Evolutionary conservation across 1,140 invertebrate genomes (phyloP), one percentile per base, ranked within the genome.

Genomic region (Aphis craccivora): DNA sequence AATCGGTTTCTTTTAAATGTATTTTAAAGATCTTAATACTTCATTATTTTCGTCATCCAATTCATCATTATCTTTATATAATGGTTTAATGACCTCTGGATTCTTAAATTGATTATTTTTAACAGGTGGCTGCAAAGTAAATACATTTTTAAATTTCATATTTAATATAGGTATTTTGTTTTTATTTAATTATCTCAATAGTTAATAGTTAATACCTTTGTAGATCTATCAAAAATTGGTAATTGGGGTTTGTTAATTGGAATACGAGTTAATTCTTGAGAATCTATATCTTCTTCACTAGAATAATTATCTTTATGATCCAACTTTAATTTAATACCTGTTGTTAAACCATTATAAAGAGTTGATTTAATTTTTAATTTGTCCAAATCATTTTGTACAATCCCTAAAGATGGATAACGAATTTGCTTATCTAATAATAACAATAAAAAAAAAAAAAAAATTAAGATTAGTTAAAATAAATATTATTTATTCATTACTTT

Each of bases 211-310:
- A 91, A 37, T 93, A 93, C 91, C 48, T 93, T 93, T 18, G 81
- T 93, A 40, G 91, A 93, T 93, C 91, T 84, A 55, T 93, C 91
- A 93, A 93, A 93, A 18, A 37, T 6, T 0, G 91, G 91, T 22
- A 25, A 37, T 53, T 53, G 60, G 18, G 30, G 60, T 35, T 18
- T 76, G 30, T 76, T 37, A 84, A 55, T 86, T 48, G 18, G 8
- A 6, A 18, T 25, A 51, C 40, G 43, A 8, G 20, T 22, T 40
- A 83, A 25, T 48, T 51, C 67, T 35, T 92, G 45, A 84, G 37
- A n/a, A 88, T 89, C 48, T 67, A 91, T 40, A 37, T 83, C 84
- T 55, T 93, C 67, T 51, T 88, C 86, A 88, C 87, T 93, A n/a
- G 51, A 87, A 87, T 93, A 25, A 91, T 55, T 91, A 7, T 90